Percentiles rank a stretch among this genome's conserved stretches.
Conservation (phyloP, 2,797 vertebrate genomes). For the Cossypha niveicapilla region DNA sequence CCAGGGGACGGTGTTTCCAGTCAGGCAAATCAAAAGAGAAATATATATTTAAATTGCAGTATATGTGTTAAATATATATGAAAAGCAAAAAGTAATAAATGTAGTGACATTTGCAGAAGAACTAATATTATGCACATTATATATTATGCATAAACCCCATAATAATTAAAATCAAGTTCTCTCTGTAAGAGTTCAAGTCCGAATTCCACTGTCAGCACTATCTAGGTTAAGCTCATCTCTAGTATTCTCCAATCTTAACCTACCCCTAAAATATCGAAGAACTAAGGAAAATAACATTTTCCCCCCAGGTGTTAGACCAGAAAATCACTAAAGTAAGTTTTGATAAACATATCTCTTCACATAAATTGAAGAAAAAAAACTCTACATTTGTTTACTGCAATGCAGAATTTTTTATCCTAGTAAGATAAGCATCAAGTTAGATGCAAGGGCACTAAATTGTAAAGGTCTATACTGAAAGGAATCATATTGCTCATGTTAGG, state of each 20-base stretch:
- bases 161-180: neutral
- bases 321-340: neutral
- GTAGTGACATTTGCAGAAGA: constrained; percentile 64
- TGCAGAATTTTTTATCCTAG: neutral
- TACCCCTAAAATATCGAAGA: constrained; percentile 7
- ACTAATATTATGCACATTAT: neutral
- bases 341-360: neutral
- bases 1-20: constrained; percentile 81
- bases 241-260: constrained; percentile 26
- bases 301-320: neutral
- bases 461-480: neutral
- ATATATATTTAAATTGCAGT: constrained; percentile 78
- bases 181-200: neutral
- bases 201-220: neutral
- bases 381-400: neutral
- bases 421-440: neutral
- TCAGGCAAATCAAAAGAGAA: constrained; percentile 82
- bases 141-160: constrained; percentile 6
- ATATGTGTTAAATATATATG: constrained; percentile 72
- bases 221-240: neutral
- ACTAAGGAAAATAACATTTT: constrained; percentile 13
- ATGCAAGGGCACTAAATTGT: neutral
- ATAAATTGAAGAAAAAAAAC: neutral
- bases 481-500: neutral
- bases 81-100: constrained; percentile 71